Base-by-base conservation (phyloP, 2,888 invertebrate genomes). In the Dugesia japonica region DNA sequence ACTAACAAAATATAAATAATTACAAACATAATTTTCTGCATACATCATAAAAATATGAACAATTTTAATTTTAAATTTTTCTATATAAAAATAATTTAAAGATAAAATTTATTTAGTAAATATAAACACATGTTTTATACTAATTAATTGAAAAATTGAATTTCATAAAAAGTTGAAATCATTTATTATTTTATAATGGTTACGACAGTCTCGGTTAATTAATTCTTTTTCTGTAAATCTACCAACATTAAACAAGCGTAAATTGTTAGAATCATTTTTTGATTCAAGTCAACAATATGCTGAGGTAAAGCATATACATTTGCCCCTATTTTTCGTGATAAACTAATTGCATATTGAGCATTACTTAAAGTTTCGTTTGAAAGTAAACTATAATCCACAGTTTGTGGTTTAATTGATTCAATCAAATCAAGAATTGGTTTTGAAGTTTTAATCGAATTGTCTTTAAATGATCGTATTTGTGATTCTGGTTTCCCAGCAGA, bases 391-490 rank as follows among this genome's bases (percentile, higher is more conserved):
- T 71, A 27, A 38, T 77, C 75, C 1, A 77, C 75, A 4, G 76
- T 33, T 9, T 77, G 56, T 23, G 94, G 94, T 83, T 92, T 94
- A 84, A 98, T 94, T 77, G 93, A 89, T 86, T 98, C 97, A 80
- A 98, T 92, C 80, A 99, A 87, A 86, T 97, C 94, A 80, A 98
- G 89, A 20, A 98, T 90, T 77, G 94, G 91, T 82, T 89, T 89
- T n/a, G 90, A 94, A 84, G 93, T 90, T 20, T 91, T 89, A 81
- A 98, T 89, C n/a, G 89, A 88, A 27, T 89, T 88, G 84, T 99
- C 98, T 42, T 71, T 71, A 81, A 87, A 88, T 78, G 82, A 83
- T 20, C 80, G 81, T 42, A 87, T 84, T 9, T 81, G 81, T 17
- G 84, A 82, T n/a, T 56, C 20, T 1, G 80, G 82, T 81, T 87